Evolutionary conservation across 2,888 invertebrate genomes (phyloP).

Genomic region (Parasteatoda lunata): DNA sequence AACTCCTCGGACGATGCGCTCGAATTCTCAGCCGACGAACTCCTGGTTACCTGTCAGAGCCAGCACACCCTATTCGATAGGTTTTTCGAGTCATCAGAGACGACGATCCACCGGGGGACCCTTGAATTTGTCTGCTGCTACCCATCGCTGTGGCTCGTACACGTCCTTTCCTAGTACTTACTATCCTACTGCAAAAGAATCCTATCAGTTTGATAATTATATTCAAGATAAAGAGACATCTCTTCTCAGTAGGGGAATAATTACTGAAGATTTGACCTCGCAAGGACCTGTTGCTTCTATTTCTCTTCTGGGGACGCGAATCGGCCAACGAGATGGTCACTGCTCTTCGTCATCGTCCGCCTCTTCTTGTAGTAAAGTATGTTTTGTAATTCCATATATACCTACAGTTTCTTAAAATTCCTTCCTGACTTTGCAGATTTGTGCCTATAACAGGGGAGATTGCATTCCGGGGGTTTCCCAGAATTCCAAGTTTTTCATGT

Average conservation of each 20-base stretch:
- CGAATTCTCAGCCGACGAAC: slow-evolving; percentile 57
- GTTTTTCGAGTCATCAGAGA: slow-evolving; percentile 32
- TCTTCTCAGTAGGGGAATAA: slow-evolving; percentile 70
- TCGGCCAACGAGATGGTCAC: slow-evolving; percentile 34
- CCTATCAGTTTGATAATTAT: slow-evolving; percentile 58
- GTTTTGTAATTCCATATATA: background rate
- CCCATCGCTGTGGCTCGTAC: slow-evolving; percentile 60
- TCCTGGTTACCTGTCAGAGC: slow-evolving; percentile 53
- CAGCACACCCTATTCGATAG: slow-evolving; percentile 50
- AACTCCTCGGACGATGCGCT: slow-evolving; percentile 56
- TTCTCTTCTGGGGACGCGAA: slow-evolving; percentile 67
- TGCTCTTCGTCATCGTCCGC: slow-evolving; percentile 51
- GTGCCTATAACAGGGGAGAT: no score
- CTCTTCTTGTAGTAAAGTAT: slow-evolving; percentile 45
- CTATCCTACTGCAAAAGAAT: slow-evolving; percentile 55
- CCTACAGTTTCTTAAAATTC: no score
- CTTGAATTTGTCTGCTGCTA: slow-evolving; percentile 36
- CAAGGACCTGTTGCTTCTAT: slow-evolving; percentile 71
- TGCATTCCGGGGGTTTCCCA: no score
- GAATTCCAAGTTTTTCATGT: no score
- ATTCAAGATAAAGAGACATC: slow-evolving; percentile 71
- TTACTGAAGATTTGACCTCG: slow-evolving; percentile 72
- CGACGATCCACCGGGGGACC: slow-evolving; percentile 53
- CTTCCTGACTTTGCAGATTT: no score
- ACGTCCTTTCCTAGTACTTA: slow-evolving; percentile 66